Base-by-base conservation (phyloP, 2,797 vertebrate species). In the Amazonetta brasiliensis region DNA sequence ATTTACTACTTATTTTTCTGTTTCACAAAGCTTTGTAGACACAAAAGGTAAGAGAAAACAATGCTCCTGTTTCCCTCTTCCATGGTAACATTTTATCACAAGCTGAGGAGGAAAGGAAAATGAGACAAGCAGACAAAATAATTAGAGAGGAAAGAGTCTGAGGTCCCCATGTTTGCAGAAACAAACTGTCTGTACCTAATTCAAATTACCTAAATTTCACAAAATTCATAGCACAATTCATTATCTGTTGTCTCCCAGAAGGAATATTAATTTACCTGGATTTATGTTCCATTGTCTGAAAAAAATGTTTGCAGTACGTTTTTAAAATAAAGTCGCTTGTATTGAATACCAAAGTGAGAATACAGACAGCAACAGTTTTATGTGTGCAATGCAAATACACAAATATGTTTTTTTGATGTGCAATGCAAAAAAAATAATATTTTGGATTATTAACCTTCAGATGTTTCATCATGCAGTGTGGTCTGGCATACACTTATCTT, bases 211-310 rank as follows among this genome's bases (percentile, higher is more conserved):
- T 64, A 64, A 89, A 73, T 84, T 86, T 87, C 35, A 71, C 25
- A 77, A 86, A 92, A 92, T 66, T 85, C 37, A 64, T 56, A 20
- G 17, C 13, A 59, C 17, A 85, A 73, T 43, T 64, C 58, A 93
- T 88, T 86, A 79, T 85, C 46, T 66, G 13, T 84, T 39, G n/a
- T 64, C 30, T 92, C 75, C 35, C 0, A 0, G 52, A 81, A 92
- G 62, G 39, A 90, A 39, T 74, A 89, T 79, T 84, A 91, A 94
- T 96, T 90, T 89, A 80, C 48, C 12, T 82, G 54, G 54, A 87
- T 91, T 96, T 92, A 72, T 54, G 30, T 84, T 88, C 23, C 25
- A n/a, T 77, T 95, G 60, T 63, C 44, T 84, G 66, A 72, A 94
- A 90, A 90, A 80, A 62, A 20, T 22, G 10, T 73, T 68, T 82